Base-by-base conservation (phyloP, 2,797 vertebrate species). In the Pogoniulus pusillus region DNA sequence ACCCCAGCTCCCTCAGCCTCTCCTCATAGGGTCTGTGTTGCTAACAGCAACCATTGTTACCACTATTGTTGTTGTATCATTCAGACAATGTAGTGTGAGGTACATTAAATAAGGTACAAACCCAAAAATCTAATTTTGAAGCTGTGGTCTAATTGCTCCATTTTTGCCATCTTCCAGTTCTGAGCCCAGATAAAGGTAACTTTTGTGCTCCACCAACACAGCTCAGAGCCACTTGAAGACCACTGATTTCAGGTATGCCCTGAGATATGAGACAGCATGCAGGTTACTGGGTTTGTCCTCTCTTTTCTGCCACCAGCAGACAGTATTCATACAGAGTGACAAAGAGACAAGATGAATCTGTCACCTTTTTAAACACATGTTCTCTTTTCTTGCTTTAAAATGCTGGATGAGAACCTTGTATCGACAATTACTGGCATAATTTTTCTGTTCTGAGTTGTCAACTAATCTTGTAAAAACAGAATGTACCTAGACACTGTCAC, bases 361-460 rank as follows among this genome's bases (percentile, higher is more conserved):
- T 82, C 15, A 39, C 55, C 54, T 82, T 72, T 92, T 90, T 65
- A 71, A 65, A 85, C 65, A 65, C 71, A 30, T 78, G 13, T 73
- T 93, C 70, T 62, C 3, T 73, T 91, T 91, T 77, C 45, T 86
- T 83, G 30, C 29, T 55, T 82, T 82, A 30, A 27, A 60, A 7
- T 5, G 4, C 23, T 34, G 26, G 20, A 29, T 68, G 32, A 82
- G 34, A 79, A 80, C 37, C 39, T 62, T 10, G 3, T 47, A 81
- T 32, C 41, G 87, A 80, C 58, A 86, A 65, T n/a, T 65, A 41
- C 58, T 76, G 4, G 1, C 51, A 58, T 43, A 58, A 43, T 64
- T 93, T 92, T 91, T 91, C 60, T 59, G 26, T 55, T 80, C 81
- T 82, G 74, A 88, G 76, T 82, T 84, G 62, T 62, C 63, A 54